Conservation (phyloP, 2,113 vertebrate species). For the Coptodon rendalli region DNA sequence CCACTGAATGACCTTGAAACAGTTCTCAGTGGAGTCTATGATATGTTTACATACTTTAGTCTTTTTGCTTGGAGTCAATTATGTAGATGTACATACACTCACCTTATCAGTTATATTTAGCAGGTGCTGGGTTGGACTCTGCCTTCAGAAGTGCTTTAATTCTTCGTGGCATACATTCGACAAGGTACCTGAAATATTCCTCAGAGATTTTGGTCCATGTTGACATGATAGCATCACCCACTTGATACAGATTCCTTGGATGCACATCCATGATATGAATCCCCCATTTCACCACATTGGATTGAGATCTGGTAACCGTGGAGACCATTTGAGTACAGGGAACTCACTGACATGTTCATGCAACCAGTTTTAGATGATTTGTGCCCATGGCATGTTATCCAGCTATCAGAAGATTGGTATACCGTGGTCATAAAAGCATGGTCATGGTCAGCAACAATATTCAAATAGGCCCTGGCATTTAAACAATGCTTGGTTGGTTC, state of each 20-base stretch:
- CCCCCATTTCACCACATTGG: not conserved
- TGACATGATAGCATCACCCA: not conserved
- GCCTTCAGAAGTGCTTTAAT: not conserved
- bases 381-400: not conserved
- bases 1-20: constrained; percentile 58
- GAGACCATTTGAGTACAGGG: not conserved
- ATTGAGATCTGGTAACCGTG: not conserved
- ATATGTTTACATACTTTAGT: not conserved
- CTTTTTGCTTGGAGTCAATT: not conserved
- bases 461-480: not conserved
- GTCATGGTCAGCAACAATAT: not conserved
- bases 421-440: not conserved
- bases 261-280: not conserved
- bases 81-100: not conserved
- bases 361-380: accelerated
- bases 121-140: not conserved
- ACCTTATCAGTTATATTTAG: not conserved
- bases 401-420: accelerated
- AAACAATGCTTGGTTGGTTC: not conserved
- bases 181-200: not conserved
- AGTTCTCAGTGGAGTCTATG: not conserved
- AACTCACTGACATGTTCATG: not conserved
- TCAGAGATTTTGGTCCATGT: not conserved
- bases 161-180: not conserved
- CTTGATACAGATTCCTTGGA: not conserved